Base-by-base conservation (phyloP, 2,888 invertebrate genomes). In the Xanthostigma xanthostigma region DNA sequence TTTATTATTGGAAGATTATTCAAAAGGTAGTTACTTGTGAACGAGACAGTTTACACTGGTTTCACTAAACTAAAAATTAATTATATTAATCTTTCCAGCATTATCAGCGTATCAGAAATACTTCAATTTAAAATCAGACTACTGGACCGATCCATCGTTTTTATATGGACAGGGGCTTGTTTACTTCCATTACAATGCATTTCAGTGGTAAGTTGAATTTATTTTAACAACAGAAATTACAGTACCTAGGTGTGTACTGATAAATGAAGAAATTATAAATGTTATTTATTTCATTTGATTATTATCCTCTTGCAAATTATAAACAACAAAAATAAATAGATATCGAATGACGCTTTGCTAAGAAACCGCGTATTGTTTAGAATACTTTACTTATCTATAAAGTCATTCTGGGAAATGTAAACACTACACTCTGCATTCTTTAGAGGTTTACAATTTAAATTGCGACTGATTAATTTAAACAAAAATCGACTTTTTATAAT, bases 41-140 rank as follows among this genome's bases (percentile, higher is more conserved):
- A 52, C 45, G 54, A 52, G 47, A 44, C 46, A 48, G 49, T 55
- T 44, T 49, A 42, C 5, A 33, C 39, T 13, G 39, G 3, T n/a
- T 9, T 9, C 43, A 27, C 9, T 27, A 40, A 35, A 40, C 10
- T 49, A 11, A 40, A 27, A 12, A 14, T 14, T 17, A 45, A 36
- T 36, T n/a, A n/a, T 46, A 41, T 43, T 14, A 37, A 36, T 33
- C 36, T 47, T 43, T 76, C 44, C 71, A 96, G 96, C 97, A 6
- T 78, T 96, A 71, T 96, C 96, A 14, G 95, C 97, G 3, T 98
- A 97, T 71, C 95, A 97, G 70, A 91, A 90, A 65, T 93, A 86
- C 68, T 85, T 81, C 62, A 79, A 81, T 36, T 68, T 86, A 34
- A 82, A 84, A 60, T 75, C 76, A 9, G 85, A 85, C 54, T 84